Evolutionary conservation across 2,797 vertebrate genomes (phyloP).

Genomic region (Phrynocephalus forsythii): DNA sequence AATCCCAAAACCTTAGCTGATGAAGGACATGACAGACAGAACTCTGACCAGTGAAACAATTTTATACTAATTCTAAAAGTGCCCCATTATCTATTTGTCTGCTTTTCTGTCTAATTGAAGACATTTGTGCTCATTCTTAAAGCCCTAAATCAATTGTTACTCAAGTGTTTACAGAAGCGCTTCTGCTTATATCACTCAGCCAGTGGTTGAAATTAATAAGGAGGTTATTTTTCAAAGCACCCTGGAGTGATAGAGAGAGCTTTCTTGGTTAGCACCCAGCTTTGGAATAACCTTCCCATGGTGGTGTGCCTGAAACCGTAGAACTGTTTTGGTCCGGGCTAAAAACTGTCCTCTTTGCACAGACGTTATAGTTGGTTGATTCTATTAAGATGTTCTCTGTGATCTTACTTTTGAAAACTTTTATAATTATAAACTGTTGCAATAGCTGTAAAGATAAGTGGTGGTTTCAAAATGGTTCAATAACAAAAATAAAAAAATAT

Average conservation of each 20-base stretch:
- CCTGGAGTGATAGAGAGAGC: not conserved
- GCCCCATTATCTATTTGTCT: not conserved
- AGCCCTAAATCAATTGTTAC: not conserved
- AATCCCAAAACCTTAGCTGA: not conserved
- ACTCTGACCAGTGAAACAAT: not conserved
- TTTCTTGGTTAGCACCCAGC: not conserved
- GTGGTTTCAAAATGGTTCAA: not conserved
- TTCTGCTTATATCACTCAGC: not conserved
- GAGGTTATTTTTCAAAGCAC: not conserved
- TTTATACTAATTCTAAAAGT: not conserved
- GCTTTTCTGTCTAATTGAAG: not conserved
- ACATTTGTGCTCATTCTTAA: not conserved
- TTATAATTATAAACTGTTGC: too few species aligned
- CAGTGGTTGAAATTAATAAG: not conserved
- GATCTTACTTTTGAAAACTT: not conserved
- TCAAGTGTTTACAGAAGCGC: not conserved
- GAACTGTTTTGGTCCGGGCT: not conserved
- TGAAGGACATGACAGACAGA: not conserved
- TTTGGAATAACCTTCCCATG: not conserved
- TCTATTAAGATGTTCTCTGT: not conserved
- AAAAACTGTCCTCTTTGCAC: not conserved
- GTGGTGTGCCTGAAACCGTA: not conserved
- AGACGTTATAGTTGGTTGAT: not conserved
- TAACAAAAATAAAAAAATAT: slow-evolving; percentile 31
- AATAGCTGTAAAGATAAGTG: not conserved